These are phyloP conservation scores for Eupeodes latifasciatus DNA, from an alignment of 2,888 invertebrate species.

Conservation along the genomic window DNA sequence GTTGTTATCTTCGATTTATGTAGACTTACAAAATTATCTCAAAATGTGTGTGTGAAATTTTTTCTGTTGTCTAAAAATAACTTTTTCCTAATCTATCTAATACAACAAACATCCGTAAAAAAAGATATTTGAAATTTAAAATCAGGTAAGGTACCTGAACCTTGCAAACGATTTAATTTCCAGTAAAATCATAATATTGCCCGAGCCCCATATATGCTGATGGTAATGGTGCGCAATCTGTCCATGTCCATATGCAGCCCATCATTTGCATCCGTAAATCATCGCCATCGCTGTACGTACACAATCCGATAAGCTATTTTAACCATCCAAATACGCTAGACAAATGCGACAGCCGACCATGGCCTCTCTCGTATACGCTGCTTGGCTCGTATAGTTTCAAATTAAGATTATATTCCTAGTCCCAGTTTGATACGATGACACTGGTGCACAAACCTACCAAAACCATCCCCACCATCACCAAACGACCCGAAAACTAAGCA, in stretches of 20 bases:
- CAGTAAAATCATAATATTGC: too few relatives aligned
- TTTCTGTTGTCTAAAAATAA: too few relatives aligned
- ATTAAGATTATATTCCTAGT: constrained; percentile 69
- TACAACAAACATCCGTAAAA: too few relatives aligned
- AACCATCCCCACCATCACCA: background rate
- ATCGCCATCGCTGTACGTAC: constrained; percentile 46
- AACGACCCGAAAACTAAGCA: constrained; percentile 38
- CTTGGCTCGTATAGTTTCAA: constrained; percentile 31
- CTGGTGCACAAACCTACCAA: constrained; percentile 6
- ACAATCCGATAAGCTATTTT: constrained; percentile 69
- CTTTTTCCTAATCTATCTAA: too few relatives aligned
- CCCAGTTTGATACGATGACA: constrained; percentile 56
- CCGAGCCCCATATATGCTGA: too few relatives aligned
- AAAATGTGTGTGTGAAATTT: too few relatives aligned
- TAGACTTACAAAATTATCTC: too few relatives aligned
- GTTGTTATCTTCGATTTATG: too few relatives aligned
- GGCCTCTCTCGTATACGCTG: constrained; percentile 5
- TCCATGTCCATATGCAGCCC: background rate
- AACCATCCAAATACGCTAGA: constrained; percentile 61
- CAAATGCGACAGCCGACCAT: constrained; percentile 66
- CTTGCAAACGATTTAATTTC: too few relatives aligned
- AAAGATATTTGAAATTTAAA: too few relatives aligned
- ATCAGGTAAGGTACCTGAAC: too few relatives aligned
- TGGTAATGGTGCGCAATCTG: background rate
- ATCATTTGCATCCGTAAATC: constrained; percentile 69